These are phyloP conservation scores for Typhlichthys subterraneus DNA, from an alignment of 2,797 vertebrate species.

Conservation along the genomic window DNA sequence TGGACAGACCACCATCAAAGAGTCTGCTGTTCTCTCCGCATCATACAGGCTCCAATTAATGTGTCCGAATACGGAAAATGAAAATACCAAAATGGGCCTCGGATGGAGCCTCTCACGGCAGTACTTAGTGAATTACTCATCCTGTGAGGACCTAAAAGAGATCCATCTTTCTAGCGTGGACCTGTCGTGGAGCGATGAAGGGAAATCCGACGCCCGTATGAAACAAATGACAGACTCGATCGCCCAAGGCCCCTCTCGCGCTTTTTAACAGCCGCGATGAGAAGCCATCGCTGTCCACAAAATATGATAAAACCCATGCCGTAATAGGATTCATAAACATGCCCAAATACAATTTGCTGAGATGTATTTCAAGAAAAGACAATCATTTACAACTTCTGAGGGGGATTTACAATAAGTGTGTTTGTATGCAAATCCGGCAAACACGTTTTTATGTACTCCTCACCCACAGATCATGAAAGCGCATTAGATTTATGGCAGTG, in stretches of 20 bases:
- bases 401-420: constrained; percentile 90
- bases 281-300: constrained; percentile 90
- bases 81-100: constrained; percentile 34
- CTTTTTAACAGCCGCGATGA: constrained; percentile 83
- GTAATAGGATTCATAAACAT: constrained; percentile 98
- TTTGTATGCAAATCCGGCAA: constrained; percentile 88
- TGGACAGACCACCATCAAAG: constrained; percentile 40
- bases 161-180: constrained; percentile 78
- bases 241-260: constrained; percentile 82
- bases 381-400: constrained; percentile 96
- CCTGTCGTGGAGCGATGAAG: constrained; percentile 77
- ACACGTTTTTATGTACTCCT: constrained; percentile 90
- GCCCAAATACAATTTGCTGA: constrained; percentile 97
- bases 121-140: constrained; percentile 78
- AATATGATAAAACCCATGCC: constrained; percentile 89
- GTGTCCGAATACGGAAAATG: constrained; percentile 26
- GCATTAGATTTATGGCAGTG: constrained; percentile 91
- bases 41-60: constrained; percentile 34
- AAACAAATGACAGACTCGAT: constrained; percentile 90
- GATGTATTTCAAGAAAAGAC: constrained; percentile 96
- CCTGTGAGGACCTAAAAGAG: constrained; percentile 66
- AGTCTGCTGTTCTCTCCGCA: constrained; percentile 11
- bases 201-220: constrained; percentile 79
- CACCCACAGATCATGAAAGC: constrained; percentile 92
- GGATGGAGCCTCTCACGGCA: constrained; percentile 63